Base-by-base conservation (phyloP, 2,113 vertebrate species). In the Triplophysa tibetana region DNA sequence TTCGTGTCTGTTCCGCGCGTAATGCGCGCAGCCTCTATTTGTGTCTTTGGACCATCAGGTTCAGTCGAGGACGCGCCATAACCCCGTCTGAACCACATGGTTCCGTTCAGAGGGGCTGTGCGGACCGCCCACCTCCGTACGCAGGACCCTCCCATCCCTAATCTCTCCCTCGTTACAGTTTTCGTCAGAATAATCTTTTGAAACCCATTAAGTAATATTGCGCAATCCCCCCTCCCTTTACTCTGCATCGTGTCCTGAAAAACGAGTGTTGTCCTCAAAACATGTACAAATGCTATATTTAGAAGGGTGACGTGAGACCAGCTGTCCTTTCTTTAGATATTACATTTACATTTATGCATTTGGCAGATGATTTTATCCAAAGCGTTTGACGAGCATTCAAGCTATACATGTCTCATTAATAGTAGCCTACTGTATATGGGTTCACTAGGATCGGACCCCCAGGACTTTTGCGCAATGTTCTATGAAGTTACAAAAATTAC, bases 51-150 rank as follows among this genome's bases (percentile, higher is more conserved):
- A 56, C 73, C 24, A 19, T 77, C 50, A 4, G 86, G 92, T 94
- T 94, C 92, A 93, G 85, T 26, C 80, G 85, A 82, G 92, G 93
- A 92, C 91, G 83, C 79, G 72, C 62, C 29, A 78, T 92, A 80
- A 89, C 92, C 93, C 89, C 83, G 41, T 75, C 41, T 91, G 91
- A 93, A 93, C 90, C 87, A 84, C 43, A 63, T 45, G 80, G 80
- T 61, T 68, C 65, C 63, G 78, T 69, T 52, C 83, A 68, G 82
- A 65, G 69, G 58, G 38, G 58, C 58, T 48, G 62, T 41, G 62
- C 50, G 75, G 75, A 80, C 85, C 86, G 82, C 70, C 79, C 72
- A 64, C 56, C 61, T 50, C 77, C 33, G 43, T 84, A 43, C 81
- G 50, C 70, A 56, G 21, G 54, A 33, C 48, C 84, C 79, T 67